Evolutionary conservation across 2,113 vertebrate genomes (phyloP).

Genomic region (Lophius piscatorius): DNA sequence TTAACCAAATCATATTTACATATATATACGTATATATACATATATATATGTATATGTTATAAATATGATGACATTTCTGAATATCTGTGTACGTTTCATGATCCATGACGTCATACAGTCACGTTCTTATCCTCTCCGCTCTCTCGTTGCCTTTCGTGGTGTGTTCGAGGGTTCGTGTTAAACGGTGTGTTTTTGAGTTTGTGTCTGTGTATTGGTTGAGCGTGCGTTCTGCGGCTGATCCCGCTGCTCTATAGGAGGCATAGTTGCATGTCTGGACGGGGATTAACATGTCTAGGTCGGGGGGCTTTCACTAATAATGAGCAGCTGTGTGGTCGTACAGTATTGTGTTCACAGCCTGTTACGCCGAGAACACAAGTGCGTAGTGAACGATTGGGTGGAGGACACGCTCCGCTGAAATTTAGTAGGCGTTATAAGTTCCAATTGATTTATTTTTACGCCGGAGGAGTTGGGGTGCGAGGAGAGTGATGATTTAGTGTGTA

Average conservation of each 20-base stretch:
- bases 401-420: neutral
- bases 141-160: too few species aligned
- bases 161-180: neutral
- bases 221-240: constrained; percentile 43
- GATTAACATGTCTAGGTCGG: constrained; percentile 79
- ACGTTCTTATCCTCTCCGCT: too few species aligned
- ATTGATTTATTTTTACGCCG: neutral
- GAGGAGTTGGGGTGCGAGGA: neutral
- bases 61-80: neutral
- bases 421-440: neutral
- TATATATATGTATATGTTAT: neutral
- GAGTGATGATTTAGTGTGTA: constrained; percentile 1
- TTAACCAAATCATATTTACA: too few species aligned
- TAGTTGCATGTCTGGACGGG: constrained; percentile 67
- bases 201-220: neutral
- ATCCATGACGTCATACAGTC: too few species aligned
- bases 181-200: neutral
- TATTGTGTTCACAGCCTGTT: constrained; percentile 22
- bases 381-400: constrained; percentile 12
- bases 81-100: neutral
- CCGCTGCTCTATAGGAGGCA: constrained; percentile 55
- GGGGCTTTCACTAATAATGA: constrained; percentile 57
- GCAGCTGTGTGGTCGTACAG: constrained; percentile 59
- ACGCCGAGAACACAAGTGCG: constrained; percentile 9
- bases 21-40: neutral